Evolutionary conservation across 1,140 invertebrate genomes (phyloP).

Genomic region (Drosophila ogumai): DNA sequence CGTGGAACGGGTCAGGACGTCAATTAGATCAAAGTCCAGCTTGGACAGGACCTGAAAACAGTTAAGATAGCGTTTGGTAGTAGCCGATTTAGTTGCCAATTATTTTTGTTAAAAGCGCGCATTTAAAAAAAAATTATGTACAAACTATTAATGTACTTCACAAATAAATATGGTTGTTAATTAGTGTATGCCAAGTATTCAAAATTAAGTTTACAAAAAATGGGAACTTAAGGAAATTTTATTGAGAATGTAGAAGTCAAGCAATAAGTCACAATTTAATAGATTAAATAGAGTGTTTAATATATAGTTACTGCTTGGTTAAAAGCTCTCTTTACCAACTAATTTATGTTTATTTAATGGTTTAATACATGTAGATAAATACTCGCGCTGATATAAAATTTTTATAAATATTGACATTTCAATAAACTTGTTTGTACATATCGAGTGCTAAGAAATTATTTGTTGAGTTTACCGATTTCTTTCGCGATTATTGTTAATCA

Average conservation of each 20-base stretch:
- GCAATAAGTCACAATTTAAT: background rate
- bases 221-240: background rate
- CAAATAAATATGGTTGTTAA: background rate
- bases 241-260: background rate
- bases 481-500: background rate
- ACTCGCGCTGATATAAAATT: no score
- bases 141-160: background rate
- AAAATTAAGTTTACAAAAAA: background rate
- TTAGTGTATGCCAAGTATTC: background rate
- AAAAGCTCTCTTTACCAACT: background rate
- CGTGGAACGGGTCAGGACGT: slow-evolving; percentile 91
- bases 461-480: no score
- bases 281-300: no score
- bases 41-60: slow-evolving; percentile 40
- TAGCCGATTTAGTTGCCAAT: background rate
- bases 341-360: background rate
- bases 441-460: no score
- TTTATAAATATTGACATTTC: background rate
- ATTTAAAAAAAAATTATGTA: background rate
- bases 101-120: background rate
- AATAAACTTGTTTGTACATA: background rate
- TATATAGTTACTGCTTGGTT: no score
- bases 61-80: background rate
- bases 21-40: slow-evolving; percentile 92
- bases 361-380: no score